Conservation (phyloP, 2,797 vertebrate species). For the Crypturellus tataupa region DNA sequence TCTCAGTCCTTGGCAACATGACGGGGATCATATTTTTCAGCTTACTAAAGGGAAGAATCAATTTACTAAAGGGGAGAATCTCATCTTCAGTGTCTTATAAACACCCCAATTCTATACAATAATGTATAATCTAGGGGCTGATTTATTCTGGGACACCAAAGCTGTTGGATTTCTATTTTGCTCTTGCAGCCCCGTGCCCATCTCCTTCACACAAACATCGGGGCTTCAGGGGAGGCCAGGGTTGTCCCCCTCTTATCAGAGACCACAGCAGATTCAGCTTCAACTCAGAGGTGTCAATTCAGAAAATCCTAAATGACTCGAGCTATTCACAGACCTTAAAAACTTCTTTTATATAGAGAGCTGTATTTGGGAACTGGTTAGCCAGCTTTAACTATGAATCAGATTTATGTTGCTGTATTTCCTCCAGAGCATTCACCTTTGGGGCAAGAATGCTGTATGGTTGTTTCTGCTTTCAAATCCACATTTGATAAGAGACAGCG, state of each 20-base stretch:
- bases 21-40: no score
- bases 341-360: not conserved
- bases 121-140: accelerated
- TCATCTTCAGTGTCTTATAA: not conserved
- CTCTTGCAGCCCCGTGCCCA: accelerated
- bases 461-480: not conserved
- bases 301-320: not conserved
- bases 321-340: not conserved
- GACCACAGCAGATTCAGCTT: not conserved
- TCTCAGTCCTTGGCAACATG: accelerated
- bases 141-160: not conserved
- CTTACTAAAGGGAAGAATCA: not conserved
- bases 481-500: not conserved
- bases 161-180: not conserved
- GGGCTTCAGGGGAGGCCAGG: not conserved
- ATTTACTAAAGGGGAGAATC: not conserved
- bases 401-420: not conserved
- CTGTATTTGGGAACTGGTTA: not conserved
- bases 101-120: not conserved
- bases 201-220: not conserved
- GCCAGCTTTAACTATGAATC: not conserved
- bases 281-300: not conserved
- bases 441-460: not conserved
- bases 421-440: not conserved
- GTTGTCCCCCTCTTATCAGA: not conserved